phyloP scores from a whole-genome alignment of 1,140 invertebrate species.

The Diorhabda elongata region DNA sequence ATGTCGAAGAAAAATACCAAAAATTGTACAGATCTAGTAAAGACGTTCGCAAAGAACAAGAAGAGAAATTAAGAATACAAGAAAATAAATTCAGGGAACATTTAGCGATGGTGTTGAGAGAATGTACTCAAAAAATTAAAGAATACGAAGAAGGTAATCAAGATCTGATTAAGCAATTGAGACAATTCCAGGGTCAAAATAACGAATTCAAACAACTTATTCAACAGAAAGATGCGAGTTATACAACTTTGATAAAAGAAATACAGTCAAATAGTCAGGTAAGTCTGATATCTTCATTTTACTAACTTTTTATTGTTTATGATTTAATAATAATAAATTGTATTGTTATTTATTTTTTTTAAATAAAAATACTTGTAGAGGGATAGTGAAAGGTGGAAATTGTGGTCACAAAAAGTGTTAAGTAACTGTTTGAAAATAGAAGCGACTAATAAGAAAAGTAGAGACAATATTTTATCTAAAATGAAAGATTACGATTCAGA shows the following conservation, averaged over 20 bases:
- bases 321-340: not conserved
- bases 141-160: conserved; percentile 22
- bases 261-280: conserved; percentile 24
- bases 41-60: conserved; percentile 27
- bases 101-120: conserved; percentile 24
- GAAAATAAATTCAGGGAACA: conserved; percentile 27
- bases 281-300: not conserved
- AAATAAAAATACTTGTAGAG: conserved; percentile 19
- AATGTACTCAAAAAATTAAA: conserved; percentile 25
- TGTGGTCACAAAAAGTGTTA: conserved; percentile 28
- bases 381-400: conserved; percentile 28
- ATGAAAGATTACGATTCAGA: conserved; percentile 27
- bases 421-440: conserved; percentile 30
- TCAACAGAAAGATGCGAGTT: conserved; percentile 19
- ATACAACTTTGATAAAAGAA: conserved; percentile 17
- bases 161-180: conserved; percentile 17
- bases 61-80: conserved; percentile 23
- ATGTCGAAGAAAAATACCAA: conserved; percentile 28
- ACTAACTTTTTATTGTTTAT: not conserved
- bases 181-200: conserved; percentile 14
- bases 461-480: conserved; percentile 23
- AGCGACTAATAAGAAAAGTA: conserved; percentile 26
- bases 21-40: conserved; percentile 22
- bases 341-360: conserved; percentile 1
- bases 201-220: conserved; percentile 18